Evolutionary conservation across 2,797 vertebrate species (phyloP), one percentile per base, ranked within the genome.

Genomic region (Distichodus sexfasciatus): DNA sequence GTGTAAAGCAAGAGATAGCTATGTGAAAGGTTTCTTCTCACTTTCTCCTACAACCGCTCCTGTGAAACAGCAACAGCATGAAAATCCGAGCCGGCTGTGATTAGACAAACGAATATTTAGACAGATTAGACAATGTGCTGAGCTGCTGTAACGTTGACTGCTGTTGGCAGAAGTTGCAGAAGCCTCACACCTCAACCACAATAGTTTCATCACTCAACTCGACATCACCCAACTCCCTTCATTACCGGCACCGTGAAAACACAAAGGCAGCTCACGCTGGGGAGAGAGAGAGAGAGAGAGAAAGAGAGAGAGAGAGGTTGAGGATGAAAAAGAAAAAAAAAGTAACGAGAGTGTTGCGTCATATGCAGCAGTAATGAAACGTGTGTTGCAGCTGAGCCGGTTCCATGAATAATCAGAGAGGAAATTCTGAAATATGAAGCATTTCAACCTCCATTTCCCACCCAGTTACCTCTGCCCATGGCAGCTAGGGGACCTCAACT

Each of bases 301-400:
- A 53, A 15, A 53, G 33, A 23, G 24, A 19, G 48, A 9, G 55
- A 48, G 21, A 14, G 2, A 11, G 8, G n/a, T 9, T 19, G n/a
- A 31, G 8, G 41, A 12, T 10, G 6, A 8, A 40, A 31, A 15
- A 40, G 59, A 51, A 50, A 31, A 62, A n/a, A 29, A 31, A 51
- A 68, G 14, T 47, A 53, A 59, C 40, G n/a, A 54, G 63, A 64
- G 48, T 60, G 8, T 64, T 69, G 62, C 68, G 65, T 75, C 64
- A 21, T 26, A 23, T 44, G 59, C 17, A 44, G 59, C 43, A 40
- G 41, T 74, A 74, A 77, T 63, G 51, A 77, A 74, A 74, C 50
- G 46, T 74, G 48, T 71, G 68, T 67, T 72, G 54, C 65, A 75
- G 64, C 63, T 75, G 71, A 59, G 55, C 64, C 57, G 38, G 40